Evolutionary conservation across 92 coral and sea anemone species (phyloP).

Genomic region (Phymanthus crucifer): DNA sequence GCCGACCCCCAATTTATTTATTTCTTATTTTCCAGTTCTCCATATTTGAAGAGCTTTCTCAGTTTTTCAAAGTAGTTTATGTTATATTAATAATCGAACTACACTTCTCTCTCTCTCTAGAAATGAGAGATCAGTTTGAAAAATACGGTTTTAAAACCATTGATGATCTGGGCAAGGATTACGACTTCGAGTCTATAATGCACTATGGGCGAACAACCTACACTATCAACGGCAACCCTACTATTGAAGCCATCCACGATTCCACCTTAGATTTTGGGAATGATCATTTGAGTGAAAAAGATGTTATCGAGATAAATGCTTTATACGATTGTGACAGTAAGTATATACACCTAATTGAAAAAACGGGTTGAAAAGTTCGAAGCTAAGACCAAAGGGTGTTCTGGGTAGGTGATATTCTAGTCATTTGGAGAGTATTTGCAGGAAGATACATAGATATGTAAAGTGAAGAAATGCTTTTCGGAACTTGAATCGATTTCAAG

Average conservation of each 20-base stretch:
- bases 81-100: not conserved
- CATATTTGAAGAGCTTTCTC: not conserved
- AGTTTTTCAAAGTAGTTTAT: not conserved
- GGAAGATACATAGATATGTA: too few relatives aligned
- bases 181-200: constrained; percentile 78
- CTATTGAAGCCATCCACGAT: constrained; percentile 61
- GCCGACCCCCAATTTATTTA: too few relatives aligned
- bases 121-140: constrained; percentile 53
- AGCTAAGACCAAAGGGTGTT: too few relatives aligned
- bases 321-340: constrained; percentile 77
- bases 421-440: too few relatives aligned
- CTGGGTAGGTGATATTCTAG: too few relatives aligned
- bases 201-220: constrained; percentile 69
- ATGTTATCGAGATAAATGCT: constrained; percentile 77
- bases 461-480: too few relatives aligned
- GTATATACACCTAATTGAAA: too few relatives aligned
- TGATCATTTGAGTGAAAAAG: constrained; percentile 53
- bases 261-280: constrained; percentile 50
- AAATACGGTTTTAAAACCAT: constrained; percentile 54
- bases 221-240: constrained; percentile 54
- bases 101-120: constrained; percentile 19
- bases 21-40: not conserved
- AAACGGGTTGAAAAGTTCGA: too few relatives aligned
- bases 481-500: too few relatives aligned
- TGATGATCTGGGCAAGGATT: constrained; percentile 69